Base-by-base conservation (phyloP, 2,797 vertebrate species). In the Chelon labrosus region DNA sequence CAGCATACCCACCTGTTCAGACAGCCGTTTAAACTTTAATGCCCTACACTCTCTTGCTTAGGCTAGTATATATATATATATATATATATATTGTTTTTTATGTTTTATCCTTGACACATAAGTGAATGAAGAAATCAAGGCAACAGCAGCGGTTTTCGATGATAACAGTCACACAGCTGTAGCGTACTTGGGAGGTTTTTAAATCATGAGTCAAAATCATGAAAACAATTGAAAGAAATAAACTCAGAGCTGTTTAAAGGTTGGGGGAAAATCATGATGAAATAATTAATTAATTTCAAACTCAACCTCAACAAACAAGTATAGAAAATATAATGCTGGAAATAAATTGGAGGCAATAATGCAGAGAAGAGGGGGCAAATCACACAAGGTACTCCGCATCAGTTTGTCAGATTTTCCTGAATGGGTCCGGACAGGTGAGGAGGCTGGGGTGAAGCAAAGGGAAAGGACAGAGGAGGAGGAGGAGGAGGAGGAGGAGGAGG, bases 391-490 rank as follows among this genome's bases (percentile, higher is more conserved):
- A 75, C 51, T 83, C 92, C 74, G 12, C 46, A 76, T 79, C 74
- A 65, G 31, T 83, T 82, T 77, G 42, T 75, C 58, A 76, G 22
- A 60, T 82, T 62, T 70, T 62, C 47, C 58, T 80, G 81, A 96
- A 93, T 74, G 84, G 44, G 56, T 70, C 13, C 75, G 73, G 80
- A 81, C 82, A 88, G 84, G 84, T 88, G 83, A 82, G 65, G 67
- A 65, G 74, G n/a, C 65, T 65, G 89, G 93, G 91, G 75, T 92
- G 93, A 85, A 90, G 94, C 89, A 94, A 89, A 84, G 47, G 93
- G 89, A 35, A 92, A 89, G 70, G 95, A 94, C 88, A 93, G 94
- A 14, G 27, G 51, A 89, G 83, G 93, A 84, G 63, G 94, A 83
- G 93, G 84, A 61, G 94, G 61, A 91, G 89, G 56, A 76, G 73